A percentile compares a stretch with the other conserved stretches of the same genome.
Evolutionary conservation across 2,888 invertebrate genomes (phyloP).

Genomic region (Dolichomitus sp.): DNA sequence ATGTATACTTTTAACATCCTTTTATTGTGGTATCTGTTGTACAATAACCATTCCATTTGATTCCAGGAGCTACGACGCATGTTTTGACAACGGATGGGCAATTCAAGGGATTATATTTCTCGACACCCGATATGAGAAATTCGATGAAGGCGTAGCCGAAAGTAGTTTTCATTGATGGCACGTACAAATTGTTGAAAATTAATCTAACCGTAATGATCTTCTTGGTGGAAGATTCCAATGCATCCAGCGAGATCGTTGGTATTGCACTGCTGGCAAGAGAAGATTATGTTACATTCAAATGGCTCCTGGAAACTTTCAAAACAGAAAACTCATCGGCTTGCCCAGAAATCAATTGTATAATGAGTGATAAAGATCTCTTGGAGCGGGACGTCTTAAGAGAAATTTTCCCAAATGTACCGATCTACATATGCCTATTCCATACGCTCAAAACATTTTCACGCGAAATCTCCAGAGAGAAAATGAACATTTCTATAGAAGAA

Average conservation of each 20-base stretch:
- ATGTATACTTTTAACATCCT: too few species aligned
- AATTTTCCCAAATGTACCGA: constrained; percentile 26
- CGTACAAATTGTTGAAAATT: constrained; percentile 57
- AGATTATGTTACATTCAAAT: constrained; percentile 45
- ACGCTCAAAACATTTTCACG: constrained; percentile 29
- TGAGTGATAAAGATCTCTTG: constrained; percentile 65
- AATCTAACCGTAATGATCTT: constrained; percentile 62
- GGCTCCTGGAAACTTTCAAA: constrained; percentile 63
- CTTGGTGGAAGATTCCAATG: constrained; percentile 56
- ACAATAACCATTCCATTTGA: neutral
- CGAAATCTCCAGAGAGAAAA: neutral
- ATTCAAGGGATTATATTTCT: constrained; percentile 62
- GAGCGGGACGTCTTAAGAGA: constrained; percentile 51
- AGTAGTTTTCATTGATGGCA: constrained; percentile 64
- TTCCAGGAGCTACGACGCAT: constrained; percentile 5
- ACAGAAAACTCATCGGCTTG: constrained; percentile 48
- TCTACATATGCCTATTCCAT: constrained; percentile 45
- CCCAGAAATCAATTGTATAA: constrained; percentile 49
- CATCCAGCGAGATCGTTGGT: too few species aligned
- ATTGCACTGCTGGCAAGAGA: constrained; percentile 56
- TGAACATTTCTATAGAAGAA: neutral
- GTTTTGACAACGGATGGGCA: constrained; percentile 11
- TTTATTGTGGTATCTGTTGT: too few species aligned
- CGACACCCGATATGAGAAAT: constrained; percentile 59
- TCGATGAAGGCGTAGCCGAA: constrained; percentile 58